Base-by-base conservation (phyloP, 1,140 invertebrate species). In the Drosophila punjabiensis region DNA sequence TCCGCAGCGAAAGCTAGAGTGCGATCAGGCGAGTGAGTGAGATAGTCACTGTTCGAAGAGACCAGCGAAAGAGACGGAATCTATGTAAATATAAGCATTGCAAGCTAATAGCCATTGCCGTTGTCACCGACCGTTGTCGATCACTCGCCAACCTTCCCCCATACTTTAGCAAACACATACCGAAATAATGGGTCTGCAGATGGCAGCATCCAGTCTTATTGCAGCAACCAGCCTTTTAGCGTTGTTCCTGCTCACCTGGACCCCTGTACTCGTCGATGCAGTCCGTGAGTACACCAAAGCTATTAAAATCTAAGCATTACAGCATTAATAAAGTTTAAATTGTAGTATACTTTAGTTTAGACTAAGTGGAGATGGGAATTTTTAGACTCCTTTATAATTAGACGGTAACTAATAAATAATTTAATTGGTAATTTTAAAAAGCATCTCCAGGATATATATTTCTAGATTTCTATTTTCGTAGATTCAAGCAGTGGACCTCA, bases 101-200 rank as follows among this genome's bases (percentile, higher is more conserved):
- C 47, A 28, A 82, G 53, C 7, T 56, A 62, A 32, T 66, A 62
- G 35, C 18, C 43, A 56, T 61, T 47, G 59, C 69, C 76, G 77
- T 76, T 86, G 79, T 69, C 68, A 53, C 76, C 50, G 35, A 63
- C 52, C 43, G 43, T 58, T 65, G 60, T 58, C 70, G 70, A 35
- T 58, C 55, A 20, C 20, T 39, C 33, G 55, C 30, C 50, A 30
- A 45, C 76, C 56, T 37, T 32, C 33, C 39, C 50, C 52, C 32
- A 52, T 18, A 62, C 59, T 45, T 33, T 47, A 52, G 41, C 50
- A 48, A 10, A 60, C 33, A 61, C 30, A 76, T 41, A 58, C 8
- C 41, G 64, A 92, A 85, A 93, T 92, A 83, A 93, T 93, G 92
- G 92, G 92, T 84, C 79, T 93, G 92, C 92, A 92, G 87, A 88